Base-by-base conservation (phyloP, 2,888 invertebrate genomes). In the Rotaria socialis region DNA sequence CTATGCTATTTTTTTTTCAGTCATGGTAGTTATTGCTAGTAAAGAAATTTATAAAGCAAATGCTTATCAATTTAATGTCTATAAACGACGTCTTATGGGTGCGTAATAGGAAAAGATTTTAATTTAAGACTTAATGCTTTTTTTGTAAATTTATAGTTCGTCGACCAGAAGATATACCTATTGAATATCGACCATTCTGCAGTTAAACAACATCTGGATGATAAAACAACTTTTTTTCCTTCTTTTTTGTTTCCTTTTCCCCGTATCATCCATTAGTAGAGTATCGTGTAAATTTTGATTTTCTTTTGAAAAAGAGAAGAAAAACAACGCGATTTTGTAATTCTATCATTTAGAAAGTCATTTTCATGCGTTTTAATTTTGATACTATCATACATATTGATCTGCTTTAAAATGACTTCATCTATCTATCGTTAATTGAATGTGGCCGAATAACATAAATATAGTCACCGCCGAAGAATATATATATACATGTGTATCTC, bases 31-130 rank as follows among this genome's bases (percentile, higher is more conserved):
- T 47, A 47, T 47, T 47, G 47, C 11, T 1, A 47, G 47, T 80
- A 80, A 80, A 47, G 47, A 47, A n/a, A n/a, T 80, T 24, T 80
- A 80, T 47, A 80, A 80, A 80, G 47, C 80, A 80, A 80, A 80
- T 47, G 47, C 43, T 10, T 80, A 80, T 80, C 80, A 80, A 80
- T 80, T 80, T 24, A 80, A 80, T 80, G 80, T 80, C 11, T 80
- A 80, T 4, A 80, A 80, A 80, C 80, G 80, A 47, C 80, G 80
- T n/a, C n/a, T 43, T 47, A 80, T 80, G 80, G n/a, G 80, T 80
- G 8, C 6, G 80, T 5, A 8, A 47, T 43, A 1, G 8, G 35
- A 35, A 47, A 47, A 47, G 5, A 5, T 27, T 35, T 16, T 8
- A 2, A n/a, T 60, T 60, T 11, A 52, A 52, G 14, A 52, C 52